phyloP scores from a whole-genome alignment of 2,888 invertebrate genomes.

The Papilio protenor region DNA sequence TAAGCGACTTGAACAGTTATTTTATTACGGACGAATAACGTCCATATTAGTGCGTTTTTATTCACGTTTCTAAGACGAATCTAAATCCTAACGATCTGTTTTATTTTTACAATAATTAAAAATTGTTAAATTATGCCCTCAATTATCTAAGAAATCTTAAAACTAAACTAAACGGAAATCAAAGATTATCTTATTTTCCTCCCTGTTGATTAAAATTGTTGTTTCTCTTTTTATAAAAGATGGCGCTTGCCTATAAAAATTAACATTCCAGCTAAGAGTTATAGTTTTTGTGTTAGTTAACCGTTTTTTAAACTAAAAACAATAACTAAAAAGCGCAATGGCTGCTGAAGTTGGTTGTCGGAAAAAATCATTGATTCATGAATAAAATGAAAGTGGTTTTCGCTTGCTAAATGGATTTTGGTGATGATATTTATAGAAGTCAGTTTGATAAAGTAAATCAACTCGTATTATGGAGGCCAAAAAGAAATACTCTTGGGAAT shows the following conservation, averaged over 20 bases:
- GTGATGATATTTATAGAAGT: constrained; percentile 34
- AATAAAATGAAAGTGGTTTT: not conserved
- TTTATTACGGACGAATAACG: too few relatives aligned
- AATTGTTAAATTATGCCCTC: too few relatives aligned
- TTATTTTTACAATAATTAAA: too few relatives aligned
- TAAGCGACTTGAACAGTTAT: too few relatives aligned
- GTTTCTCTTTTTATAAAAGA: not conserved
- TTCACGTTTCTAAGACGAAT: too few relatives aligned
- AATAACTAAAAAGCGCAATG: not conserved
- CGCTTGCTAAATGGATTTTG: constrained; percentile 30
- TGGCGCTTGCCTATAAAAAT: not conserved
- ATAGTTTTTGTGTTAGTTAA: not conserved
- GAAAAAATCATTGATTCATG: not conserved
- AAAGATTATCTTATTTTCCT: not conserved
- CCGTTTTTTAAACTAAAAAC: constrained; percentile 4
- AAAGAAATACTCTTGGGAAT: constrained; percentile 48
- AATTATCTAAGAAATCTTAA: not conserved
- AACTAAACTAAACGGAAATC: not conserved
- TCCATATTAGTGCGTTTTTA: too few relatives aligned
- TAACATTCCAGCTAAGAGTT: not conserved
- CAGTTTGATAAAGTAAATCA: not conserved
- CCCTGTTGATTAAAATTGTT: not conserved
- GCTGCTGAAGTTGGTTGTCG: not conserved
- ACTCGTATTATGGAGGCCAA: constrained; percentile 51
- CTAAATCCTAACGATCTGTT: too few relatives aligned